Base-by-base conservation (phyloP, 2,888 invertebrate species). In the Boloria euphrosyne region DNA sequence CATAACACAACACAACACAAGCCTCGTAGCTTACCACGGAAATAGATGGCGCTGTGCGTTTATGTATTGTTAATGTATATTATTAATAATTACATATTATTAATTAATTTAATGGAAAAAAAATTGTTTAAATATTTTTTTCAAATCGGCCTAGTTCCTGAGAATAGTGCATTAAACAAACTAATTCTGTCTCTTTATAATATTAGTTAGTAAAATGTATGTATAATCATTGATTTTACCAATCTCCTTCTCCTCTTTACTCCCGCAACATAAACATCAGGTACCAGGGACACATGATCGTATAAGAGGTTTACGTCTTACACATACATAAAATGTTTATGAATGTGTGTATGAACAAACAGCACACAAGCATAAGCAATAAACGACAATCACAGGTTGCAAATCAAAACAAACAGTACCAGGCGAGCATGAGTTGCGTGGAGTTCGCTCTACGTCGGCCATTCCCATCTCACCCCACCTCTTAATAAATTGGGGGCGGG, bases 331-430 rank as follows among this genome's bases (percentile, higher is more conserved):
- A 14, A 18, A 6, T 31, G 4, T 10, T 16, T 17, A 17, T 55
- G 18, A 14, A 14, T 44, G 43, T 18, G 43, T 43, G 13, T 18
- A 43, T 14, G 7, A 38, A 38, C 31, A 38, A 38, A 7, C 10
- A 10, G 7, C 31, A 31, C 31, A 38, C 31, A 38, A 38, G 31
- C 31, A 10, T 38, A 38, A 38, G 17, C 50, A 50, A 50, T 50
- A 50, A 50, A 22, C 17, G 55, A 59, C 6, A 63, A 52, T 22
- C 22, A 52, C 57, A 51, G 18, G 38, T 17, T 57, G 50, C 64
- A 53, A 38, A 61, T 53, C 60, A 66, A 66, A 64, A 66, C 69
- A 64, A 64, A 55, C 13, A 14, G 54, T 69, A 69, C 69, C 51
- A 67, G 69, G 67, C 49, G 13, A 62, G 16, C 55, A 67, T 67